phyloP scores from a whole-genome alignment of 2,113 vertebrate species.

The Athene noctua region DNA sequence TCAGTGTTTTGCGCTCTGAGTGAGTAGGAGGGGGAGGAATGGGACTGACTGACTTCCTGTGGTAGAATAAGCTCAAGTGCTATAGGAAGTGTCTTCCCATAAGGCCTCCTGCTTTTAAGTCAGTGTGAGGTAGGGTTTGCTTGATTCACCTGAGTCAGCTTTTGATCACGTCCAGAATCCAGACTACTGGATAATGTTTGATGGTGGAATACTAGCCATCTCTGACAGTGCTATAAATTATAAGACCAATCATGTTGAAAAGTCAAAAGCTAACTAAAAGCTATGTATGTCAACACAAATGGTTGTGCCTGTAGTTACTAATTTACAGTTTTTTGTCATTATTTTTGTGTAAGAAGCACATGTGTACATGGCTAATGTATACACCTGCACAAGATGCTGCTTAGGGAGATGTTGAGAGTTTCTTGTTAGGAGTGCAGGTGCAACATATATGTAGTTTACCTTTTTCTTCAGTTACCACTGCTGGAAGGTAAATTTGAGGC shows the following conservation, averaged over 20 bases:
- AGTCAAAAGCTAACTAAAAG: neutral
- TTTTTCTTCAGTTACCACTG: neutral
- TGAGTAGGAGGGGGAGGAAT: slow-evolving; percentile 9
- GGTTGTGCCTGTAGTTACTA: neutral
- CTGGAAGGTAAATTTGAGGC: neutral
- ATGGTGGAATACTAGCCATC: neutral
- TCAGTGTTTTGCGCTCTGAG: neutral
- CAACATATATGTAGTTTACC: neutral
- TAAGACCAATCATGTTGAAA: neutral
- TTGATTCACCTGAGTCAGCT: neutral
- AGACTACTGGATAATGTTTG: neutral
- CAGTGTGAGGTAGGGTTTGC: neutral
- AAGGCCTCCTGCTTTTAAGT: neutral
- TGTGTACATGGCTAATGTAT: neutral
- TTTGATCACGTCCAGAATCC: neutral
- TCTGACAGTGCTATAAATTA: neutral
- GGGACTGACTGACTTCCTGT: neutral
- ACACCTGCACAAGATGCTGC: neutral
- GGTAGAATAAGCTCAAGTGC: neutral
- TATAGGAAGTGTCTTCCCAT: neutral
- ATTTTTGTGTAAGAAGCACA: neutral
- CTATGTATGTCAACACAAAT: neutral
- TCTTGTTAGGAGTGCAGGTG: neutral
- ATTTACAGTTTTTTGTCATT: neutral
- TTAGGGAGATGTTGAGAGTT: neutral